Base-by-base conservation (phyloP, 2,797 vertebrate genomes). In the Dromococcyx pavoninus region DNA sequence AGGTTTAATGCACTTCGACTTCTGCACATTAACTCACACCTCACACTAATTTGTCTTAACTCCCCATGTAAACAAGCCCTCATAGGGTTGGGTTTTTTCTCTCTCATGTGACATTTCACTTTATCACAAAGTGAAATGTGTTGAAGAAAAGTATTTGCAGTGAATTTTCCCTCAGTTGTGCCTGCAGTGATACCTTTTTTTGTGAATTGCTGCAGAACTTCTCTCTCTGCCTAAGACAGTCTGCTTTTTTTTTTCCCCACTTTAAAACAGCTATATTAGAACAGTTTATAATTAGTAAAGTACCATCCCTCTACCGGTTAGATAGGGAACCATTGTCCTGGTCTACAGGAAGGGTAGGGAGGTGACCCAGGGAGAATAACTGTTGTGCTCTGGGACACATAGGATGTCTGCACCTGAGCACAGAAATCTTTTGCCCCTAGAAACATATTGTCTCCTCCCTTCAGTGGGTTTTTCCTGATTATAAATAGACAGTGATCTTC, bases 21-120 rank as follows among this genome's bases (percentile, higher is more conserved):
- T 85, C 60, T 46, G 44, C 6, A 10, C 53, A 67, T 93, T 87
- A 87, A 74, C 71, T 94, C 74, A 86, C 66, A 95, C 76, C 62
- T 95, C 71, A 70, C 74, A 77, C 37, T 93, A 80, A 94, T 89
- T 92, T 91, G 25, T 92, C 71, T 85, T 77, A 91, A 89, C 33
- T 89, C 43, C 10, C 48, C 71, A 85, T 33, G 57, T 93, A 94
- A 96, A 95, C 67, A 94, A 93, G 71, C 33, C 60, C 64, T 82
- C 48, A 39, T 67, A 79, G 39, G 44, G 76, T 32, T 79, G 51
- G 3, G 3, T 0, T 12, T 86, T 90, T 86, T 65, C 73, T 73
- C 84, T 85, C 75, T 79, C 50, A n/a, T 60, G 60, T 86, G 86
- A 88, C 32, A 35, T 73, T 76, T 91, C 80, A 73, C 62, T 95